phyloP scores from a whole-genome alignment of 2,797 vertebrate species.

The Rallus crepitans region DNA sequence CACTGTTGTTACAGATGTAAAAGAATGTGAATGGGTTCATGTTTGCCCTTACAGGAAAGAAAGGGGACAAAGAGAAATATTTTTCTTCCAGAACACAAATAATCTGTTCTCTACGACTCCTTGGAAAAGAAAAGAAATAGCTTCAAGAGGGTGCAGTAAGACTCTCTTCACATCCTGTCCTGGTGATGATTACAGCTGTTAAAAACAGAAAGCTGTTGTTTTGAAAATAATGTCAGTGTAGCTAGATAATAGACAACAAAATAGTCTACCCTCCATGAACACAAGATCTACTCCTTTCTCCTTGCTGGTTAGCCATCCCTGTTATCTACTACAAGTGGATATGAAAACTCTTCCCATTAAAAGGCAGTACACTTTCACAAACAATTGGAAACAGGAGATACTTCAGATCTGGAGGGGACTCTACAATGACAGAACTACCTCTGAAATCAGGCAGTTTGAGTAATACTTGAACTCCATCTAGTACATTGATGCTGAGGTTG shows the following conservation, averaged over 20 bases:
- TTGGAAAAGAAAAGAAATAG: background rate
- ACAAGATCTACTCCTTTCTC: background rate
- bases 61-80: background rate
- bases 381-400: background rate
- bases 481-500: background rate
- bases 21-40: background rate
- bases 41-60: background rate
- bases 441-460: background rate
- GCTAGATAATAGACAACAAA: background rate
- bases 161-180: background rate
- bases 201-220: background rate
- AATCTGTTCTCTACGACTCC: background rate
- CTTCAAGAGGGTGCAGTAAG: background rate
- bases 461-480: background rate
- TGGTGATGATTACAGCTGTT: background rate
- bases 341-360: background rate
- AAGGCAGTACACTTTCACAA: background rate
- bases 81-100: background rate
- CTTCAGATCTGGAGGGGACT: background rate
- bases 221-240: background rate
- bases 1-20: background rate
- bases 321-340: background rate
- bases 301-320: background rate
- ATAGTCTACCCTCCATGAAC: background rate
- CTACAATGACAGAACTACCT: background rate